Percentiles rank a stretch among this genome's conserved stretches.
phyloP scores from a whole-genome alignment of 1,140 invertebrate genomes.

The Streblospio benedicti region DNA sequence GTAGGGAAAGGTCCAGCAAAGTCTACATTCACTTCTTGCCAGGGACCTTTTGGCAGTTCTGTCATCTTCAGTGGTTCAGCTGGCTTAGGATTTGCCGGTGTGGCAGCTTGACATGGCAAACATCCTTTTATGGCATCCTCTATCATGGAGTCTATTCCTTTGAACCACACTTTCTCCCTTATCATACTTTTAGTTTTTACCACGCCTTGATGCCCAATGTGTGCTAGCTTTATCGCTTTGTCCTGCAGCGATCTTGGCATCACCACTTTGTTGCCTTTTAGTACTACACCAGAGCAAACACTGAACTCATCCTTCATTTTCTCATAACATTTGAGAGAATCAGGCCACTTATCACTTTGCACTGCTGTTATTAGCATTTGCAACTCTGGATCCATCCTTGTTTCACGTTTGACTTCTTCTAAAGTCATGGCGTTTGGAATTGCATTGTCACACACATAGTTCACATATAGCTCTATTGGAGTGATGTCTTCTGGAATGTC shows the following conservation, averaged over 20 bases:
- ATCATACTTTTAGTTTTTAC: background rate
- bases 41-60: conserved; percentile 21
- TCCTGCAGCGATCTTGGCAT: background rate
- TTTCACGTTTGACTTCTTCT: too few species aligned
- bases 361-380: too few species aligned
- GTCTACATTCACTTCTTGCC: conserved; percentile 23
- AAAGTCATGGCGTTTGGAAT: conserved; percentile 4
- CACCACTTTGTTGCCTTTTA: background rate
- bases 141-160: conserved; percentile 28
- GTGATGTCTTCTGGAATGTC: too few species aligned
- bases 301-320: too few species aligned
- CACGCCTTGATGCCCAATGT: background rate
- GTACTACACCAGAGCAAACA: background rate
- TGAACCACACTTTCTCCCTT: background rate
- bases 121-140: conserved; percentile 26
- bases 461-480: too few species aligned
- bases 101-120: conserved; percentile 25
- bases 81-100: background rate
- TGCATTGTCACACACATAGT: background rate
- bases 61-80: conserved; percentile 25
- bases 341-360: too few species aligned
- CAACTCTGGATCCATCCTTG: too few species aligned
- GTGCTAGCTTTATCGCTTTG: background rate
- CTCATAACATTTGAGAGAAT: too few species aligned
- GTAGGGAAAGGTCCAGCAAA: conserved; percentile 25